Base-by-base conservation (phyloP, 2,113 vertebrate species). In the Dicerorhinus sumatrensis region DNA sequence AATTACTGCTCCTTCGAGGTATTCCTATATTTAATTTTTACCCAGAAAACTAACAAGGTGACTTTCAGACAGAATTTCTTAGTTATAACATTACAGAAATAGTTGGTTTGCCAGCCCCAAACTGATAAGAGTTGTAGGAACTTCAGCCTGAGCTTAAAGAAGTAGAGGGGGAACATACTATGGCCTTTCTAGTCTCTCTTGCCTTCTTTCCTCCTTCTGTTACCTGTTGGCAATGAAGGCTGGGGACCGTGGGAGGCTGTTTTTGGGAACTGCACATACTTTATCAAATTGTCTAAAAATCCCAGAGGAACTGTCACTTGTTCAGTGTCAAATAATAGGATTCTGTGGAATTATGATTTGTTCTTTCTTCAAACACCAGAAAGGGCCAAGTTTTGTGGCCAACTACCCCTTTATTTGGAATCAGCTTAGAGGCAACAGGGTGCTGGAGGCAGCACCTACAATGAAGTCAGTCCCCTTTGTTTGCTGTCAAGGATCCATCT, bases 251-350 rank as follows among this genome's bases (percentile, higher is more conserved):
- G 80, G 96, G 89, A 3, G 62, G 54, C n/a, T 3, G 4, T 29
- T 80, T 89, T 81, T 31, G 23, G 39, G 63, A 95, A 67, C 56
- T 46, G 67, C 62, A 36, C 6, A 36, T 62, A 63, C 65, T 81
- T 91, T 27, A 95, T 95, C 95, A 97, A 90, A 94, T 92, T 79
- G 90, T 94, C 69, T 91, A 42, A 91, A 97, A 94, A 77, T 84
- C 95, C 86, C 96, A 97, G 92, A 96, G 96, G 46, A 92, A 89
- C 51, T 73, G 93, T 85, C 89, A 85, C 92, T 91, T 89, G 83
- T 56, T 97, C 96, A 93, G 31, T 46, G 93, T 91, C 25, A 2
- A 4, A 46, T 14, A 85, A 46, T 42, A 89, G 39, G 85, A 58
- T 92, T 79, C 36, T 93, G 27, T 63, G 63, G n/a, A 69, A 95